A percentile compares a stretch with the other conserved stretches of the same genome.
These are phyloP conservation scores for Micropoecilia bifurca DNA, from an alignment of 2,797 vertebrate species.

Conservation along the genomic window DNA sequence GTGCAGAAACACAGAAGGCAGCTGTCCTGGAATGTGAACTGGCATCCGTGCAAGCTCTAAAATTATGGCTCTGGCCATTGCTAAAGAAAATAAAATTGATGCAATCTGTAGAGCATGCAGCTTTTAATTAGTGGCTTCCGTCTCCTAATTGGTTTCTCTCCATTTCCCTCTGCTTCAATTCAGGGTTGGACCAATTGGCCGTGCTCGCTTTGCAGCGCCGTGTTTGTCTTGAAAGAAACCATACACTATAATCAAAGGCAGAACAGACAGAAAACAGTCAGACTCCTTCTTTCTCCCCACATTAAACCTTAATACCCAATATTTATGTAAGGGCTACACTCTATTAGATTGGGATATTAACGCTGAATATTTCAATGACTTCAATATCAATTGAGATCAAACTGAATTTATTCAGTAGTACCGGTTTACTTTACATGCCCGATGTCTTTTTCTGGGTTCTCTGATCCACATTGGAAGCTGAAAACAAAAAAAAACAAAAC, in stretches of 20 bases:
- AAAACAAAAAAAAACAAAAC: neutral
- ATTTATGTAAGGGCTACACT: neutral
- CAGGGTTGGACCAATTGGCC: slow-evolving; percentile 74
- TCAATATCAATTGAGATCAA: neutral
- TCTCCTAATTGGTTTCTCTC: slow-evolving; percentile 81
- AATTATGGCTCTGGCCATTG: slow-evolving; percentile 72
- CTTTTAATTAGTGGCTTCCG: slow-evolving; percentile 87
- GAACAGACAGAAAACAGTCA: slow-evolving; percentile 37
- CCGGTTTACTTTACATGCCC: neutral
- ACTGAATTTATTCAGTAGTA: neutral
- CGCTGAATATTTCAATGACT: neutral
- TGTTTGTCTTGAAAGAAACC: slow-evolving; percentile 81
- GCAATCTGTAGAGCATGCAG: slow-evolving; percentile 80
- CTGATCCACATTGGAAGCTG: neutral
- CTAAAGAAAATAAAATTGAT: slow-evolving; percentile 83
- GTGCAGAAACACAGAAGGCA: slow-evolving; percentile 67
- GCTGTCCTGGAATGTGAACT: slow-evolving; percentile 72
- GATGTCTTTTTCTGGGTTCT: neutral
- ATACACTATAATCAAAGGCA: slow-evolving; percentile 77
- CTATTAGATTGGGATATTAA: neutral
- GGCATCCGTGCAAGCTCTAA: slow-evolving; percentile 63
- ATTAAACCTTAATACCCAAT: neutral
- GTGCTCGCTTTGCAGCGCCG: slow-evolving; percentile 73
- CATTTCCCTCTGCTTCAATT: slow-evolving; percentile 63
- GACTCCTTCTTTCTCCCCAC: slow-evolving; percentile 45